Conservation (phyloP, 23 tunicate genomes). For the Styela plicata region DNA sequence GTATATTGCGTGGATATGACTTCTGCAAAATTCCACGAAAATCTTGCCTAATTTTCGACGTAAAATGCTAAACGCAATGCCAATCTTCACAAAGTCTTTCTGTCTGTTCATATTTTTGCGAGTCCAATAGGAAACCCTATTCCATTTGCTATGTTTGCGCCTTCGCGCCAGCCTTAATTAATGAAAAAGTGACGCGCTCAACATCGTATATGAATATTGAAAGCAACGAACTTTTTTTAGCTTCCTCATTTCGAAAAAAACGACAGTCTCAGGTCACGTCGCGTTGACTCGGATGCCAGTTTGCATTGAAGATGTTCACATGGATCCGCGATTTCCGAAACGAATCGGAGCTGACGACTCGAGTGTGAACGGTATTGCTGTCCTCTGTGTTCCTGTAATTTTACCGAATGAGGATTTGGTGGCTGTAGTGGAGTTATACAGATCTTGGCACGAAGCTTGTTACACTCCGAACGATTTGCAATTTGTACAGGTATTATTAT, state of each 20-base stretch:
- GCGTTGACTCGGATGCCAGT: slow-evolving; percentile 46
- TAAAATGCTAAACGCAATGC: too few relatives aligned
- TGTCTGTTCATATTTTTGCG: too few relatives aligned
- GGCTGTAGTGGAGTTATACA: slow-evolving; percentile 66
- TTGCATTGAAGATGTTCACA: slow-evolving; percentile 53
- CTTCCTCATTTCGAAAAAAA: slow-evolving; percentile 43
- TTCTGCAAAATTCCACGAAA: too few relatives aligned
- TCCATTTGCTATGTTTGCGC: too few relatives aligned
- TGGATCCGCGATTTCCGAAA: slow-evolving; percentile 86
- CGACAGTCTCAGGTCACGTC: slow-evolving; percentile 71
- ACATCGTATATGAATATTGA: too few relatives aligned
- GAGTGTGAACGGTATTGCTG: slow-evolving; percentile 36
- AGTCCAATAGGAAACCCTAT: too few relatives aligned
- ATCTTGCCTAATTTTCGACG: too few relatives aligned
- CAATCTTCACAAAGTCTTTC: too few relatives aligned
- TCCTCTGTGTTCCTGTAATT: slow-evolving; percentile 62
- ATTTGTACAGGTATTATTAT: slow-evolving; percentile 16
- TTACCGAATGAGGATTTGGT: slow-evolving; percentile 55
- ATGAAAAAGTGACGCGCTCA: too few relatives aligned
- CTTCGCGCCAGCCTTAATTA: too few relatives aligned
- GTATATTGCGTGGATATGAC: too few relatives aligned
- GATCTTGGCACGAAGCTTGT: slow-evolving; percentile 49
- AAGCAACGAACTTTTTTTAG: too few relatives aligned
- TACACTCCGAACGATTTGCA: slow-evolving; percentile 34
- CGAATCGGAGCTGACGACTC: slow-evolving; percentile 37